A percentile compares a stretch with the other conserved stretches of the same genome.
phyloP scores from a whole-genome alignment of 2,888 invertebrate genomes.

The Entomobrya multifasciata region DNA sequence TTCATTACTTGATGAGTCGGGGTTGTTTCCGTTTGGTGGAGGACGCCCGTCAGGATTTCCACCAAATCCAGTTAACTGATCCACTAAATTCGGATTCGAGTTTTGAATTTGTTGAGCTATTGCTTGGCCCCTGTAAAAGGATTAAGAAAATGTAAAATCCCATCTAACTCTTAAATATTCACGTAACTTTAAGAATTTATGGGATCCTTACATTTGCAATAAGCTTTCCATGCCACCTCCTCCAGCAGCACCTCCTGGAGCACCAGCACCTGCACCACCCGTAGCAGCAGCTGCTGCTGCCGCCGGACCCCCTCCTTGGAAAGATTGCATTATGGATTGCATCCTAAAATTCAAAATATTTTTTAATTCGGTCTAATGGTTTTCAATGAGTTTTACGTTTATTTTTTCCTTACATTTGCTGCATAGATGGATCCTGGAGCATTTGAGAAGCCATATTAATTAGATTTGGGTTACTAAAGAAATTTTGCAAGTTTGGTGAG shows the following conservation, averaged over 20 bases:
- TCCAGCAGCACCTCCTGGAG: constrained; percentile 30
- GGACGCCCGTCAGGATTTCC: constrained; percentile 39
- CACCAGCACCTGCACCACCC: constrained; percentile 48
- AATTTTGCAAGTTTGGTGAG: constrained; percentile 81
- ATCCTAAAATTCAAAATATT: constrained; percentile 70
- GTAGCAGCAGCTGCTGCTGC: constrained; percentile 34
- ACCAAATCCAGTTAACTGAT: constrained; percentile 84
- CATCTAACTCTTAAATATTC: not conserved
- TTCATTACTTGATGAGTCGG: constrained; percentile 67
- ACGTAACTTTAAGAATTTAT: too few species aligned
- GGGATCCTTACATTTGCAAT: constrained; percentile 75
- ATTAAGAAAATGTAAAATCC: not conserved
- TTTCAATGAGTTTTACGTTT: not conserved
- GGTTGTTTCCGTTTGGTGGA: constrained; percentile 53
- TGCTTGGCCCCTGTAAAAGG: constrained; percentile 87
- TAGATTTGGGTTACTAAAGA: constrained; percentile 91
- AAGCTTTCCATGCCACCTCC: constrained; percentile 74
- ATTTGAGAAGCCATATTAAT: constrained; percentile 92
- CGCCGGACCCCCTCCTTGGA: constrained; percentile 62
- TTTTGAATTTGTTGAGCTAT: constrained; percentile 91
- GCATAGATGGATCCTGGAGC: constrained; percentile 92
- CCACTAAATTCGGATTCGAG: constrained; percentile 91
- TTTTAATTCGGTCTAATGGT: constrained; percentile 3
- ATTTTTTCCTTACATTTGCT: constrained; percentile 84
- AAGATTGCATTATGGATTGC: constrained; percentile 76